A percentile compares a stretch with the other conserved stretches of the same genome.
Evolutionary conservation across 2,797 vertebrate species (phyloP).

Genomic region (Remorina albescens): DNA sequence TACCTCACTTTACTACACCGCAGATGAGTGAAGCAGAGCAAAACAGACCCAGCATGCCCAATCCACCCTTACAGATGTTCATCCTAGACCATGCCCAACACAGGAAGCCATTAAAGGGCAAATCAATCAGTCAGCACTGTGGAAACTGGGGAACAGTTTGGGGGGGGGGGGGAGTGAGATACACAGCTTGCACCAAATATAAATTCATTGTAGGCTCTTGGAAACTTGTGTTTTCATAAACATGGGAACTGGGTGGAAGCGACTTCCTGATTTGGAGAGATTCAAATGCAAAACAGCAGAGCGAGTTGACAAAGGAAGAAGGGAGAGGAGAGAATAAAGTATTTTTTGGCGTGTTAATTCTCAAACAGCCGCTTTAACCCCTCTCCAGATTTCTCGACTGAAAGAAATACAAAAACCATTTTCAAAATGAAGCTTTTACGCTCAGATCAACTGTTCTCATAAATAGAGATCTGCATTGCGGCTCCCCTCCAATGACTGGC

Average conservation of each 20-base stretch:
- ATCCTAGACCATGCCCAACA: slow-evolving; percentile 68
- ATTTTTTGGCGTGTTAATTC: slow-evolving; percentile 68
- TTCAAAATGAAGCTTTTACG: slow-evolving; percentile 42
- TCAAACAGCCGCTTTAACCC: slow-evolving; percentile 56
- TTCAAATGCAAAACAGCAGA: slow-evolving; percentile 70
- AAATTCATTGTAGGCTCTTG: slow-evolving; percentile 77
- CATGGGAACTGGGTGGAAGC: slow-evolving; percentile 69
- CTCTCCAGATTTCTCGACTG: slow-evolving; percentile 37
- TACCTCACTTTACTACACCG: slow-evolving; percentile 81
- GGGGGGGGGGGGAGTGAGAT: slow-evolving; percentile 63
- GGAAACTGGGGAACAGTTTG: slow-evolving; percentile 61
- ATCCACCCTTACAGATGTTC: slow-evolving; percentile 77
- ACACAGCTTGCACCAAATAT: slow-evolving; percentile 72
- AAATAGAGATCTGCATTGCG: slow-evolving; percentile 63
- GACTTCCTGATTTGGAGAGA: slow-evolving; percentile 65
- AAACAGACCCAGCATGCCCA: slow-evolving; percentile 65
- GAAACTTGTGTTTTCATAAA: slow-evolving; percentile 81
- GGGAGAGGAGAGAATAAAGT: slow-evolving; percentile 48
- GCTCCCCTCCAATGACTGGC: slow-evolving; percentile 22
- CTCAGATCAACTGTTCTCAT: slow-evolving; percentile 48
- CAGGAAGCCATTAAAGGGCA: slow-evolving; percentile 81
- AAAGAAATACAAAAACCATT: slow-evolving; percentile 43
- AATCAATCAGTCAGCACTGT: slow-evolving; percentile 80
- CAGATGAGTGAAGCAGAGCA: slow-evolving; percentile 79
- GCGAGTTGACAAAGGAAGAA: slow-evolving; percentile 51